phyloP scores from a whole-genome alignment of 2,113 vertebrate genomes.

The Microcebus tavaratra region DNA sequence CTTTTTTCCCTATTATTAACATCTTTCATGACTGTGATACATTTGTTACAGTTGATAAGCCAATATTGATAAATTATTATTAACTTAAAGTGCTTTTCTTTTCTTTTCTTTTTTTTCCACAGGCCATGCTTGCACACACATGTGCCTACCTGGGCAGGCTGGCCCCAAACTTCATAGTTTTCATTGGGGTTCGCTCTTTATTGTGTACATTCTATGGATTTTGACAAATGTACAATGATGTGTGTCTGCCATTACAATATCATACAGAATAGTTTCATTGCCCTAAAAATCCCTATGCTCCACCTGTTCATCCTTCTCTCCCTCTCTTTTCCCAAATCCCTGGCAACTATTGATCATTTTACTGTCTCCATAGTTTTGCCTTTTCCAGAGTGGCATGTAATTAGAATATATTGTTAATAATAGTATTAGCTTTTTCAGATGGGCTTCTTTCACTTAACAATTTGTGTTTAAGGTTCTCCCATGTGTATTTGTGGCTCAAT shows the following conservation, averaged over 20 bases:
- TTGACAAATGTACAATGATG: too few species aligned
- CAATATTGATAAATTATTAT: not conserved
- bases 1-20: not conserved
- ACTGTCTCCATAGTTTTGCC: not conserved
- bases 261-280: not conserved
- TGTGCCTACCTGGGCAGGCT: too few species aligned
- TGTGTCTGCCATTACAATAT: not conserved
- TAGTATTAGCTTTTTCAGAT: not conserved
- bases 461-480: not conserved
- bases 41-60: not conserved
- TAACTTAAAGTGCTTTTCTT: too few species aligned
- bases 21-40: not conserved
- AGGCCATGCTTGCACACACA: too few species aligned
- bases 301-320: not conserved
- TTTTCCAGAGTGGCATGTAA: not conserved
- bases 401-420: not conserved
- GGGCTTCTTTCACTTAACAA: not conserved
- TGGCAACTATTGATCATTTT: not conserved
- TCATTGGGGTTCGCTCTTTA: too few species aligned
- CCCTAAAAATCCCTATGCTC: not conserved
- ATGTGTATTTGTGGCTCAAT: not conserved
- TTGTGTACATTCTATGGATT: too few species aligned
- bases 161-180: too few species aligned
- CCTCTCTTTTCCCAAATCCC: not conserved
- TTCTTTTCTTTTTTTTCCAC: too few species aligned